These are phyloP conservation scores for Cosmia pyralina DNA, from an alignment of 2,888 invertebrate species.

Conservation along the genomic window DNA sequence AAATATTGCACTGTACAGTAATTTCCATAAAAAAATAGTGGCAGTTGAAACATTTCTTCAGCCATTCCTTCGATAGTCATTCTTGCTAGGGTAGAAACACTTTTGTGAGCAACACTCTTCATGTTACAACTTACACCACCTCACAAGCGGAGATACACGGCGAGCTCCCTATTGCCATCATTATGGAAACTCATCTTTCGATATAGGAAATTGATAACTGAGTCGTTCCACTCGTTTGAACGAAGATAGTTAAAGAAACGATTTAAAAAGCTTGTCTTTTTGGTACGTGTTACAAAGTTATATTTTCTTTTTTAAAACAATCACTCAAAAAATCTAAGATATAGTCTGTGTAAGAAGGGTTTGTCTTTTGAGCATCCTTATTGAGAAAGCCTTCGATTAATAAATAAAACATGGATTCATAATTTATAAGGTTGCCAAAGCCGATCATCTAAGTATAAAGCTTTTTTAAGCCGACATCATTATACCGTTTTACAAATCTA, in stretches of 20 bases:
- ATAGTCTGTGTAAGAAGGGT: conserved; percentile 14
- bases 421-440: conserved; percentile 42
- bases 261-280: conserved; percentile 55
- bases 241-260: conserved; percentile 64
- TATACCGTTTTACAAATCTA: conserved; percentile 20
- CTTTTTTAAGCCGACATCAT: conserved; percentile 23
- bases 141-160: conserved; percentile 66
- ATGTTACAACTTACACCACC: conserved; percentile 63
- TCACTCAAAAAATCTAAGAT: conserved; percentile 9
- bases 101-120: not conserved
- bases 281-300: conserved; percentile 19
- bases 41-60: too few relatives aligned
- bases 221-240: conserved; percentile 79
- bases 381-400: conserved; percentile 38
- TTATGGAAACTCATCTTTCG: conserved; percentile 87
- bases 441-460: conserved; percentile 34
- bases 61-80: too few relatives aligned
- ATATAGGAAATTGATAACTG: conserved; percentile 86
- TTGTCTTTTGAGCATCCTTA: conserved; percentile 27
- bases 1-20: not conserved
- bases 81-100: too few relatives aligned
- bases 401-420: conserved; percentile 58
- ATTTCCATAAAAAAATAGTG: too few relatives aligned
- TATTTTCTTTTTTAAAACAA: conserved; percentile 8
- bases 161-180: conserved; percentile 85